Conservation (phyloP, 2,797 vertebrate genomes). For the Phalloptychus januarius region DNA sequence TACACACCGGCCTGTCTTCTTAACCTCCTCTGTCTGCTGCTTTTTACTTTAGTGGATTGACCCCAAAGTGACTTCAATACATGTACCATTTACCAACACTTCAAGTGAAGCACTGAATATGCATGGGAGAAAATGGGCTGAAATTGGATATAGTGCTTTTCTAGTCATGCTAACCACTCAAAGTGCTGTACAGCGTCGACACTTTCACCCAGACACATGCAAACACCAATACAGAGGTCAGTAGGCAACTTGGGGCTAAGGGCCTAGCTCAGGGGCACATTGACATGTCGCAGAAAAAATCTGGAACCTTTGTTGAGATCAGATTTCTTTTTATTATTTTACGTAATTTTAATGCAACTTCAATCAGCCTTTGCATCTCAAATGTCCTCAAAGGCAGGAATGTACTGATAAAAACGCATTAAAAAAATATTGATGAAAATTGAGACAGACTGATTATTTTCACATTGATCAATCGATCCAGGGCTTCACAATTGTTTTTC, state of each 20-base stretch:
- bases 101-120: neutral
- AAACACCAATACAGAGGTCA: neutral
- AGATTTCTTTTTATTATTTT: neutral
- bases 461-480: no score
- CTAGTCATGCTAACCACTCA: neutral
- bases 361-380: neutral
- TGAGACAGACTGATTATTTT: no score
- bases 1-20: neutral
- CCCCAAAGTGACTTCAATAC: neutral
- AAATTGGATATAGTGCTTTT: neutral
- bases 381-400: no score
- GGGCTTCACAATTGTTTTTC: no score
- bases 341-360: neutral
- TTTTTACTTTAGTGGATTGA: neutral
- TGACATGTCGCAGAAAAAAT: neutral
- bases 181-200: neutral
- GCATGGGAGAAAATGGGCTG: neutral
- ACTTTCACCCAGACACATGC: neutral
- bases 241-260: neutral
- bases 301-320: neutral
- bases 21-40: neutral
- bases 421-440: no score
- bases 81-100: neutral
- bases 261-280: neutral
- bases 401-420: no score